Conservation (phyloP, 2,113 vertebrate genomes). For the Alosa alosa region DNA sequence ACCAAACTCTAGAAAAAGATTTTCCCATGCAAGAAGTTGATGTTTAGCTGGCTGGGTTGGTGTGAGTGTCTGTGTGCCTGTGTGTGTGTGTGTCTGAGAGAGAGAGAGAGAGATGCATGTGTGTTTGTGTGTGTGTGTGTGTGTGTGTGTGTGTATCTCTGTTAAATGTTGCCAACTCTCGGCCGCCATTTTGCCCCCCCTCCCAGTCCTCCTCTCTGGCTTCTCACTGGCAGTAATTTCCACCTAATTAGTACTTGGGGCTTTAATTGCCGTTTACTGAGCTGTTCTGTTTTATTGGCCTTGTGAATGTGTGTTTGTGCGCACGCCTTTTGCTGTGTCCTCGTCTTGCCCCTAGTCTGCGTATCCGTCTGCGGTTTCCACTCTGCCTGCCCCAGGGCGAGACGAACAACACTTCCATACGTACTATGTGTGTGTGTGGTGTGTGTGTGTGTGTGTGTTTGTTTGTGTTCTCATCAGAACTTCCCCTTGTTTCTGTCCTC, state of each 20-base stretch:
- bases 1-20: neutral
- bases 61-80: neutral
- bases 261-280: slow-evolving; percentile 19
- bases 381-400: neutral
- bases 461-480: neutral
- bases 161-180: neutral
- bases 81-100: neutral
- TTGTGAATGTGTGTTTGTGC: slow-evolving; percentile 11
- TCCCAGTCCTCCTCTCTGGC: neutral
- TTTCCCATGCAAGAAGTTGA: neutral
- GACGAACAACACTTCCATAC: neutral
- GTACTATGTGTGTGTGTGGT: too few relatives aligned
- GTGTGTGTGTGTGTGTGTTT: neutral
- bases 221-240: slow-evolving; percentile 13
- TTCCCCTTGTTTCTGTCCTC: neutral
- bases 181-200: neutral
- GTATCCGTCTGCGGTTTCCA: neutral
- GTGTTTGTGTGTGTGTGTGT: neutral
- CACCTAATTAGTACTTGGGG: slow-evolving; percentile 16
- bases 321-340: neutral
- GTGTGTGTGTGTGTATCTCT: neutral
- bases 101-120: neutral
- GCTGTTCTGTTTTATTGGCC: slow-evolving; percentile 5
- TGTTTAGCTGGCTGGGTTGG: neutral
- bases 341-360: slow-evolving; percentile 21